phyloP scores from a whole-genome alignment of 2,888 invertebrate species.

The Andrena flavipes region DNA sequence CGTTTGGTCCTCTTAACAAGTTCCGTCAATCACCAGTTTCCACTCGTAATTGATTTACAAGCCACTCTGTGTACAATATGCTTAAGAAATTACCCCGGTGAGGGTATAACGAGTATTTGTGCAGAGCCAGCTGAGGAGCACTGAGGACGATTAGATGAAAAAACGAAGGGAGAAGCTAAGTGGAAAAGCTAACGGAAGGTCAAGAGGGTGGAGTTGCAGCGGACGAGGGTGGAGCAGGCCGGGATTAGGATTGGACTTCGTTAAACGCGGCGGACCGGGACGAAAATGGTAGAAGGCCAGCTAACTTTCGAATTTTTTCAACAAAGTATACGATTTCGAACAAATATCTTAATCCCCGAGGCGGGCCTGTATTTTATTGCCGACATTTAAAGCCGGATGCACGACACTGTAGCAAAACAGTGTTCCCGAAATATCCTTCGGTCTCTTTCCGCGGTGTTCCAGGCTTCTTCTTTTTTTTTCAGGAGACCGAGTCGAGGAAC shows the following conservation, averaged over 20 bases:
- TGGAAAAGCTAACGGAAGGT: conserved; percentile 49
- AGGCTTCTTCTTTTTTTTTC: not conserved
- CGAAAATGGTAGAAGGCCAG: conserved; percentile 61
- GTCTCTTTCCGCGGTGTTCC: not conserved
- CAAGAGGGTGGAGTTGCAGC: conserved; percentile 47
- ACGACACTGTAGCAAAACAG: conserved; percentile 40
- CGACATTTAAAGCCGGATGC: conserved; percentile 56
- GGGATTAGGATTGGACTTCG: conserved; percentile 58
- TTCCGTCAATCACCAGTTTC: not conserved
- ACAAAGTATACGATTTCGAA: conserved; percentile 67
- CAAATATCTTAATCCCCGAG: conserved; percentile 62
- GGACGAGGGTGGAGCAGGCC: conserved; percentile 61
- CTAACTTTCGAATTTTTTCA: conserved; percentile 34
- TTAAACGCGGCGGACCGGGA: conserved; percentile 54
- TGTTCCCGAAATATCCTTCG: conserved; percentile 35
- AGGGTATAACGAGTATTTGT: conserved; percentile 24
- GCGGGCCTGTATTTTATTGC: conserved; percentile 46
- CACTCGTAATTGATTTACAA: not conserved
- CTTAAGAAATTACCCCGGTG: not conserved
- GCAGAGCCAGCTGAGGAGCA: not conserved
- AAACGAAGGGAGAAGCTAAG: not conserved
- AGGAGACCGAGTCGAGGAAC: not conserved
- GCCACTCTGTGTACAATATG: not conserved
- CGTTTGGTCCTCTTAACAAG: not conserved
- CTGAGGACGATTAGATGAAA: not conserved